Evolutionary conservation across 2,888 invertebrate species (phyloP).

Genomic region (Teleiodes luculella): DNA sequence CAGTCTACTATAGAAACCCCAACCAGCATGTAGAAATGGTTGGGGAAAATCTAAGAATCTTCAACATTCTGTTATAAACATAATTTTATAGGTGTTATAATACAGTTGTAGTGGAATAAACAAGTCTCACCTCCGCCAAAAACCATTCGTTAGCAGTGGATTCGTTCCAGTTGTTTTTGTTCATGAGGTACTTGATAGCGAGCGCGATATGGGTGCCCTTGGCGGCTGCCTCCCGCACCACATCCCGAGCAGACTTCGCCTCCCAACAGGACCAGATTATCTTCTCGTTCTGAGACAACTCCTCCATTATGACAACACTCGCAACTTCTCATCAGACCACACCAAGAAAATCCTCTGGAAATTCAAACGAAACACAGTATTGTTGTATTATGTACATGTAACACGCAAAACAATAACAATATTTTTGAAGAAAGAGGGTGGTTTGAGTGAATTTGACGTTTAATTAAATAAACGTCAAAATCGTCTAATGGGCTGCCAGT

Average conservation of each 20-base stretch:
- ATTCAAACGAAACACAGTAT: too few relatives aligned
- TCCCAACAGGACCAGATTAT: conserved; percentile 83
- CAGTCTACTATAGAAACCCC: too few relatives aligned
- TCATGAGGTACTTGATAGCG: conserved; percentile 78
- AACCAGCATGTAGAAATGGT: too few relatives aligned
- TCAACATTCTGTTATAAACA: too few relatives aligned
- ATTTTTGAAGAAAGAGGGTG: too few relatives aligned
- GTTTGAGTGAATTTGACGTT: too few relatives aligned
- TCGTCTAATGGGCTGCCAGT: too few relatives aligned
- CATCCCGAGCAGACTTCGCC: conserved; percentile 79
- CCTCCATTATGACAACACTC: conserved; percentile 65
- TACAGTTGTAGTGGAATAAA: too few relatives aligned
- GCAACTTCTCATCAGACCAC: background rate
- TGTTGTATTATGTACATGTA: background rate
- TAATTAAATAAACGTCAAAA: too few relatives aligned
- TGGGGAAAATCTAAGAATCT: too few relatives aligned
- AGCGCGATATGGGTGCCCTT: conserved; percentile 81
- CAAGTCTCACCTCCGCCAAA: conserved; percentile 68
- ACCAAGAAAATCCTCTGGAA: background rate
- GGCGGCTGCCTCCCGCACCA: conserved; percentile 82
- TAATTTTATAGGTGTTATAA: too few relatives aligned
- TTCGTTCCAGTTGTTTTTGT: conserved; percentile 73
- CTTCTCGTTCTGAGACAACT: conserved; percentile 75
- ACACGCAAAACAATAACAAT: conserved; percentile 11
- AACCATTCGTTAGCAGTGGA: conserved; percentile 77